A percentile compares a stretch with the other conserved stretches of the same genome.
These are phyloP conservation scores for Crocallis elinguaria DNA, from an alignment of 2,888 invertebrate species.

Conservation along the genomic window DNA sequence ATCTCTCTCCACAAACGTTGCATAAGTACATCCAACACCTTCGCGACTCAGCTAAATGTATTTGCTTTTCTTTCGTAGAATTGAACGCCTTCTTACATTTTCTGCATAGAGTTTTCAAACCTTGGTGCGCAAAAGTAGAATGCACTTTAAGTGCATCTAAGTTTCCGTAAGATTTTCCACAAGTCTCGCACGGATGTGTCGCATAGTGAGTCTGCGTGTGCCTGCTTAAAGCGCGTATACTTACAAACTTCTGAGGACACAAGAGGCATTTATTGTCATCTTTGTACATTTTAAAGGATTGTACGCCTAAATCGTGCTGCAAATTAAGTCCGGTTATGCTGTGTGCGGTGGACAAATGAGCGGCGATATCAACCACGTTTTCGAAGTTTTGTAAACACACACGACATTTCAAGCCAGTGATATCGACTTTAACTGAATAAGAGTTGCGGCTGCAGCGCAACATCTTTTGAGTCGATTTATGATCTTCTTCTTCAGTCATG, in stretches of 20 bases:
- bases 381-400: slow-evolving; percentile 38
- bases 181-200: slow-evolving; percentile 50
- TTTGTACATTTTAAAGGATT: slow-evolving; percentile 44
- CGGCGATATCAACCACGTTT: slow-evolving; percentile 36
- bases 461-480: slow-evolving; percentile 8
- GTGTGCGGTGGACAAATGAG: slow-evolving; percentile 42
- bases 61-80: slow-evolving; percentile 37
- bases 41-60: slow-evolving; percentile 40
- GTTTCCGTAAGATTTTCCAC: slow-evolving; percentile 49
- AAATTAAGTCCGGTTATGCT: slow-evolving; percentile 13
- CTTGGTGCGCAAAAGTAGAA: slow-evolving; percentile 33
- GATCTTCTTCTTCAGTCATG: slow-evolving; percentile 40
- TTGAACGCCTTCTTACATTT: slow-evolving; percentile 46
- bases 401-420: slow-evolving; percentile 47
- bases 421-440: slow-evolving; percentile 46
- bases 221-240: slow-evolving; percentile 46
- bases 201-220: slow-evolving; percentile 52
- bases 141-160: slow-evolving; percentile 42
- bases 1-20: slow-evolving; percentile 44
- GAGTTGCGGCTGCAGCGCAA: slow-evolving; percentile 9
- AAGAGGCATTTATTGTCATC: slow-evolving; percentile 41
- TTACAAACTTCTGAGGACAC: slow-evolving; percentile 43
- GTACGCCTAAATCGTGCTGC: slow-evolving; percentile 34
- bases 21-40: slow-evolving; percentile 47
- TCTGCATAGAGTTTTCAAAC: slow-evolving; percentile 36